Conservation (phyloP, 2,888 invertebrate species). For the Drosophila setosimentum region DNA sequence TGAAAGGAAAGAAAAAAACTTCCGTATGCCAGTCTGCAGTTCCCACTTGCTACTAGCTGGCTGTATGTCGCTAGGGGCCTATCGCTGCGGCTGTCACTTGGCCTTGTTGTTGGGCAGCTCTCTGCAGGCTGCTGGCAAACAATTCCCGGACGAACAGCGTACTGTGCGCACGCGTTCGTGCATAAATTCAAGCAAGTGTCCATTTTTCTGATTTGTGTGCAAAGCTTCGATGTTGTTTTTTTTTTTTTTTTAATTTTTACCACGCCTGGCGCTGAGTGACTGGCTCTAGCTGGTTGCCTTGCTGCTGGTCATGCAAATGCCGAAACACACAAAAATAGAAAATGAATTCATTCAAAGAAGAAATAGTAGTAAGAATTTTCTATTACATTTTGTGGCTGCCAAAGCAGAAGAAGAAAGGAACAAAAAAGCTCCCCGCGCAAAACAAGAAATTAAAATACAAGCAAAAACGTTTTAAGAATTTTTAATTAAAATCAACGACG, state of each 20-base stretch:
- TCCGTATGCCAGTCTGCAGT: conserved; percentile 28
- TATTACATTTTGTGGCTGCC: conserved; percentile 69
- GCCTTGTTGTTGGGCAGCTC: conserved; percentile 28
- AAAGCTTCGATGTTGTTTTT: conserved; percentile 60
- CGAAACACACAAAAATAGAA: conserved; percentile 61
- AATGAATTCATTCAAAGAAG: conserved; percentile 77
- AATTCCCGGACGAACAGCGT: conserved; percentile 62
- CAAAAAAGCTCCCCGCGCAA: conserved; percentile 51
- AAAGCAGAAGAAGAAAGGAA: conserved; percentile 29
- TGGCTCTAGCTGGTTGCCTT: conserved; percentile 38
- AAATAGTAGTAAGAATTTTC: conserved; percentile 77
- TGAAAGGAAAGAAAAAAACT: conserved; percentile 14
- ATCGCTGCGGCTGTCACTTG: conserved; percentile 38
- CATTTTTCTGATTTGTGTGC: conserved; percentile 80
- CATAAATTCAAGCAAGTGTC: conserved; percentile 81
- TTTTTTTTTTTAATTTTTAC: conserved; percentile 34
- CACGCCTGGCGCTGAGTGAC: conserved; percentile 38
- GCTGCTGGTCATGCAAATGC: conserved; percentile 68
- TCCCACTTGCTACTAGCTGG: conserved; percentile 34
- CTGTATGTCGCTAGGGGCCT: conserved; percentile 36
- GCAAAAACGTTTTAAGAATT: conserved; percentile 74
- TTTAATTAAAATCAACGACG: conserved; percentile 71
- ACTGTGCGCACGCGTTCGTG: conserved; percentile 79
- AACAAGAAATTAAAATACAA: conserved; percentile 78
- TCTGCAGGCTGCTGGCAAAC: conserved; percentile 56